Conservation (phyloP, 2,113 vertebrate genomes). For the Suricata suricatta region DNA sequence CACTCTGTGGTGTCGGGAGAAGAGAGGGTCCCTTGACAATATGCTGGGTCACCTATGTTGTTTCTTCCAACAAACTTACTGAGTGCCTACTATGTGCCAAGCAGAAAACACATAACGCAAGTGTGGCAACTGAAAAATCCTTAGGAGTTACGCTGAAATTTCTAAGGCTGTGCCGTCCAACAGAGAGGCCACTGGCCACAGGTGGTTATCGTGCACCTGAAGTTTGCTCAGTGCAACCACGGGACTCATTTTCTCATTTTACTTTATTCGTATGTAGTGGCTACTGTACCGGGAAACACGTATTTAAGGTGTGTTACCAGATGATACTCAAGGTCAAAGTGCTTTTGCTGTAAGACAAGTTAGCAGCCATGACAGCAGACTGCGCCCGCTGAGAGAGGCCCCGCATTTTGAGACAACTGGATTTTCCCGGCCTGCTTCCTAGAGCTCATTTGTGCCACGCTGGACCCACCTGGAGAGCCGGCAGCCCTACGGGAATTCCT, state of each 20-base stretch:
- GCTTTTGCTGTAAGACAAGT: neutral
- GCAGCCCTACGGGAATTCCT: too few relatives aligned
- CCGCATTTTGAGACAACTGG: neutral
- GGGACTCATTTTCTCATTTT: neutral
- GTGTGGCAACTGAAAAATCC: neutral
- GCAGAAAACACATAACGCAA: neutral
- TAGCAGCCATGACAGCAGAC: neutral
- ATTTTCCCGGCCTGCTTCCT: neutral
- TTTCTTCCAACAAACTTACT: neutral
- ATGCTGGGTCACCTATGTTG: neutral
- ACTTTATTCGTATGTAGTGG: neutral
- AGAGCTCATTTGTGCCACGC: neutral
- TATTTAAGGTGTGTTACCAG: neutral
- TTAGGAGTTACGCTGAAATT: neutral
- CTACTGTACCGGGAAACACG: neutral
- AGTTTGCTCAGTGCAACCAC: neutral
- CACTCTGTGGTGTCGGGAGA: rapidly evolving
- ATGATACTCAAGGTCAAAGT: neutral
- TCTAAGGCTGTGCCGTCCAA: neutral
- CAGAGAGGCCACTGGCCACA: neutral
- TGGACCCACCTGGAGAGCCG: neutral
- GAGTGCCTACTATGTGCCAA: neutral
- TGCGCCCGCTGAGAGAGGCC: rapidly evolving
- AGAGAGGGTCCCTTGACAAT: neutral
- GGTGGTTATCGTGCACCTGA: neutral